phyloP scores from a whole-genome alignment of 2,797 vertebrate genomes.

The Alosa sapidissima region DNA sequence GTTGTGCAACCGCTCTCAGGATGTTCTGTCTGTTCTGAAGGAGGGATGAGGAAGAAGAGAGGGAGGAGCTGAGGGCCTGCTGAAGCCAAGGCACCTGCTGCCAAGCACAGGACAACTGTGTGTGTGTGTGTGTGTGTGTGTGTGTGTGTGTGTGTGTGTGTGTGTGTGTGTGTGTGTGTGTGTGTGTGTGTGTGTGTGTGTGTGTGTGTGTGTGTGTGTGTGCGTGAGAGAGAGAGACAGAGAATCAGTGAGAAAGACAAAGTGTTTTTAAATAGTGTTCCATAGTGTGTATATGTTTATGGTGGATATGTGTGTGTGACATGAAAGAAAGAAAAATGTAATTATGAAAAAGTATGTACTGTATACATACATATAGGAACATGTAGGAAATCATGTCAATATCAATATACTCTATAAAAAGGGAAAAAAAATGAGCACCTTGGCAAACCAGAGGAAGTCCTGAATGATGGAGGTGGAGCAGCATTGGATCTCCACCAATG shows the following conservation, averaged over 20 bases:
- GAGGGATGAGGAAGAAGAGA: conserved; percentile 77
- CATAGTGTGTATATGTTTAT: background rate
- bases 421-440: conserved; percentile 57
- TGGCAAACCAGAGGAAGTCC: conserved; percentile 79
- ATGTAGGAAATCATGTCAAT: no score
- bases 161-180: background rate
- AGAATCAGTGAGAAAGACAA: background rate
- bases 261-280: no score
- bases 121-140: background rate
- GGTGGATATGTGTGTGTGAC: background rate
- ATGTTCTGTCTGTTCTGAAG: conserved; percentile 79
- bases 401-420: background rate
- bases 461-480: conserved; percentile 75
- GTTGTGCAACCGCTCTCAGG: conserved; percentile 74
- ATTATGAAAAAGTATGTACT: background rate
- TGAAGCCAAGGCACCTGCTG: conserved; percentile 76
- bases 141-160: background rate
- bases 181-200: no score
- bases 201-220: no score
- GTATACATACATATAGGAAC: background rate
- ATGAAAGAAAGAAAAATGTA: background rate
- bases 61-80: conserved; percentile 70
- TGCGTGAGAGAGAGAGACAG: background rate
- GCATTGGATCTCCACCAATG: conserved; percentile 78
- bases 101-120: conserved; percentile 65